A percentile compares a stretch with the other conserved stretches of the same genome.
Evolutionary conservation across 1,140 invertebrate species (phyloP).

Genomic region (Drosophila tropicalis): DNA sequence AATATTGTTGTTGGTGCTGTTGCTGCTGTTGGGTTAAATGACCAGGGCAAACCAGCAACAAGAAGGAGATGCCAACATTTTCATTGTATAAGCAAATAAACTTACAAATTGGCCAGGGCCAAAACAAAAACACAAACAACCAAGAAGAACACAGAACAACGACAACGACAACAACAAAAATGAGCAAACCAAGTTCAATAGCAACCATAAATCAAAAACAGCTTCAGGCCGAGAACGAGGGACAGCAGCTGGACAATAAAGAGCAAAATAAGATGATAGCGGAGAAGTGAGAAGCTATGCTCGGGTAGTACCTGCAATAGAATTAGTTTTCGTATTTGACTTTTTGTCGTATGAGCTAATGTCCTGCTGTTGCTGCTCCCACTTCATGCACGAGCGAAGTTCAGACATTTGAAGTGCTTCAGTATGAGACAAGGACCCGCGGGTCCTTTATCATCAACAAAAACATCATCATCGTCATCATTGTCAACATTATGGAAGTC

Average conservation of each 20-base stretch:
- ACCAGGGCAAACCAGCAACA: conserved; percentile 24
- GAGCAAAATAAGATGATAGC: not conserved
- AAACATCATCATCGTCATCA: conserved; percentile 6
- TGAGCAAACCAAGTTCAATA: conserved; percentile 54
- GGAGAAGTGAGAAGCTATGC: conserved; percentile 1
- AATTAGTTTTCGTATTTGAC: conserved; percentile 76
- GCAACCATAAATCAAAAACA: conserved; percentile 77
- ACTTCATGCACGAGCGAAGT: conserved; percentile 69
- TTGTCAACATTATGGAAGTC: conserved; percentile 30
- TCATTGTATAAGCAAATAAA: conserved; percentile 70
- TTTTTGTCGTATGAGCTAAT: conserved; percentile 49
- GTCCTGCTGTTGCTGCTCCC: not conserved
- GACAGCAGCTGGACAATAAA: conserved; percentile 19
- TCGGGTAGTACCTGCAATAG: conserved; percentile 59
- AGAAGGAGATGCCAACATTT: conserved; percentile 28
- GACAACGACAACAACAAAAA: conserved; percentile 25
- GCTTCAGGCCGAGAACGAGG: conserved; percentile 34
- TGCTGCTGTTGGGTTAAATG: conserved; percentile 57
- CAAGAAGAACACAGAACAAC: conserved; percentile 16
- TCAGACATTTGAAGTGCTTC: conserved; percentile 57
- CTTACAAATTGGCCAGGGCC: conserved; percentile 66
- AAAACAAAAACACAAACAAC: conserved; percentile 31
- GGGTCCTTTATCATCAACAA: conserved; percentile 58
- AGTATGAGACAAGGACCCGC: conserved; percentile 9
- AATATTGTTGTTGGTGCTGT: conserved; percentile 58